phyloP scores from a whole-genome alignment of 2,888 invertebrate species.

The Gymnocheta viridis region DNA sequence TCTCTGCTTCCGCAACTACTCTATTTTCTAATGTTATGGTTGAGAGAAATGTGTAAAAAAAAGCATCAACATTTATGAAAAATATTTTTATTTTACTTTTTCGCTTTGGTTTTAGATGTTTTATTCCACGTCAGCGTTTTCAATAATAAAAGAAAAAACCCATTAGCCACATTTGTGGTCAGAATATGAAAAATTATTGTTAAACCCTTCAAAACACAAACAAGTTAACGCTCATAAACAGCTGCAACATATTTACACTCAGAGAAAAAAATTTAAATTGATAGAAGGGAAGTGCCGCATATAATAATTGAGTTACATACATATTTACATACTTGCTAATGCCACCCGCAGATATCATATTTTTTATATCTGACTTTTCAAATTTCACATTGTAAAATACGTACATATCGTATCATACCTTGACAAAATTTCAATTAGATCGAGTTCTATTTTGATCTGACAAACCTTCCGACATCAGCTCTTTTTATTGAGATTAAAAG shows the following conservation, averaged over 20 bases:
- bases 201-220: constrained; percentile 43
- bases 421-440: too few species aligned
- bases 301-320: too few species aligned
- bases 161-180: constrained; percentile 69
- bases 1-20: background rate
- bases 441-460: too few species aligned
- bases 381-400: too few species aligned
- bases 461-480: too few species aligned
- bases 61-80: constrained; percentile 33
- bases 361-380: too few species aligned
- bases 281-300: too few species aligned
- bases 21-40: background rate
- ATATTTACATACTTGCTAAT: too few species aligned
- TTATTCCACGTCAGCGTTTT: constrained; percentile 52
- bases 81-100: constrained; percentile 26
- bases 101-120: background rate
- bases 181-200: constrained; percentile 62
- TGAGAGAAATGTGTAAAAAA: background rate
- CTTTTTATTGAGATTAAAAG: too few species aligned
- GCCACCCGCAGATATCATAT: too few species aligned
- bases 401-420: too few species aligned
- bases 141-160: constrained; percentile 50
- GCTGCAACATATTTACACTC: background rate
- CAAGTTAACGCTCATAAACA: background rate
- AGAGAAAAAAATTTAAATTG: background rate